phyloP scores from a whole-genome alignment of 2,797 vertebrate genomes.

The Myotis myotis region DNA sequence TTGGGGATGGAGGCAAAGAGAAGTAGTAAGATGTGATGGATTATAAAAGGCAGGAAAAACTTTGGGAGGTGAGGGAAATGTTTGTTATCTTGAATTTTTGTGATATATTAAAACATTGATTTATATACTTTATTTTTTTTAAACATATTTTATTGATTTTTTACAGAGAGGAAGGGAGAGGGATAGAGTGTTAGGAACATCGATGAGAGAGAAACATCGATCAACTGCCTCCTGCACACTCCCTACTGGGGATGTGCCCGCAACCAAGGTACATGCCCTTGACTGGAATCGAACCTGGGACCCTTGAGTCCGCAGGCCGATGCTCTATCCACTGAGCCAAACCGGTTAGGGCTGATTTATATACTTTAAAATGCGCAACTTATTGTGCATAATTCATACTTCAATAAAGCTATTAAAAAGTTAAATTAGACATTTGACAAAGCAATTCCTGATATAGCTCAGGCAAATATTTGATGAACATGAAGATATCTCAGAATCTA shows the following conservation, averaged over 20 bases:
- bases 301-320: too few species aligned
- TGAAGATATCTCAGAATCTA: background rate
- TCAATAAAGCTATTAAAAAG: background rate
- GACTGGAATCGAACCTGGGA: too few species aligned
- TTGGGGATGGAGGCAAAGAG: background rate
- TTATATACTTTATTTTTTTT: background rate
- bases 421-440: background rate
- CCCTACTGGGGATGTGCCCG: too few species aligned
- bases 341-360: too few species aligned
- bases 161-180: too few species aligned
- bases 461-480: background rate
- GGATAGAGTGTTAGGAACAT: too few species aligned
- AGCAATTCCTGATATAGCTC: background rate
- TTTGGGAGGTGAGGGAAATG: background rate
- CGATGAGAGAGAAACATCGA: too few species aligned
- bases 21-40: background rate
- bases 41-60: background rate
- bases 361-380: background rate
- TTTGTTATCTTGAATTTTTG: background rate
- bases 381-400: background rate
- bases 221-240: too few species aligned
- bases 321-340: too few species aligned
- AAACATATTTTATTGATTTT: too few species aligned
- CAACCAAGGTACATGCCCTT: too few species aligned
- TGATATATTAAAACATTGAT: background rate